These are phyloP conservation scores for Nebria brevicollis DNA, from an alignment of 2,888 invertebrate genomes.

Conservation along the genomic window DNA sequence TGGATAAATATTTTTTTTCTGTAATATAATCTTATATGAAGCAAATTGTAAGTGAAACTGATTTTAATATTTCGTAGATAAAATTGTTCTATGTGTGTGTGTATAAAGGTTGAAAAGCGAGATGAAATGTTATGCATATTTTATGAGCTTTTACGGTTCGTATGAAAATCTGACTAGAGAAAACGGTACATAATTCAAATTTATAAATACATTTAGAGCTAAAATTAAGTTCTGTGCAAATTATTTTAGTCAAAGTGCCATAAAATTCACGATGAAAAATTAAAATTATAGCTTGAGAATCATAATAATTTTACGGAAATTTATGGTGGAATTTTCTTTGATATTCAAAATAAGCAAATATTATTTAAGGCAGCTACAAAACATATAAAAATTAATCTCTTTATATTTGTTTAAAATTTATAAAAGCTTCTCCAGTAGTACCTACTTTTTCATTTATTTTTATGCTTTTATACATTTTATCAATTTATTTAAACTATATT, in stretches of 20 bases:
- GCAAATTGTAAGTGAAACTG: conserved; percentile 42
- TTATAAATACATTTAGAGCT: conserved; percentile 41
- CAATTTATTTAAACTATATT: no score
- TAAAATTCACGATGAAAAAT: conserved; percentile 11
- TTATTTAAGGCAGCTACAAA: no score
- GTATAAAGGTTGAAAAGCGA: conserved; percentile 35
- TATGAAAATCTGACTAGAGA: conserved; percentile 45
- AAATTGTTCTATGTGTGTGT: conserved; percentile 14
- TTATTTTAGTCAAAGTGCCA: conserved; percentile 33
- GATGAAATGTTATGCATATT: conserved; percentile 42
- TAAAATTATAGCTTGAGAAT: not conserved
- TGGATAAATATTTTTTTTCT: not conserved
- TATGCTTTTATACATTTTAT: no score
- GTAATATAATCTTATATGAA: not conserved
- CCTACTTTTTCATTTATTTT: no score
- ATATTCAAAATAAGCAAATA: not conserved
- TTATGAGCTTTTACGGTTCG: conserved; percentile 46
- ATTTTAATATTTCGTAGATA: conserved; percentile 45
- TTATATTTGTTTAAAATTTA: no score
- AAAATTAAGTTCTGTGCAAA: conserved; percentile 36
- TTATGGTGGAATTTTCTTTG: not conserved
- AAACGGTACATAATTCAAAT: conserved; percentile 40
- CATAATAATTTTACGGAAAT: not conserved
- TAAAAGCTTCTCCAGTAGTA: no score
- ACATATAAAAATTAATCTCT: no score